Percentiles rank a stretch among this genome's conserved stretches.
Conservation (phyloP, 2,797 vertebrate genomes). For the Neosilurus hyrtlii region DNA sequence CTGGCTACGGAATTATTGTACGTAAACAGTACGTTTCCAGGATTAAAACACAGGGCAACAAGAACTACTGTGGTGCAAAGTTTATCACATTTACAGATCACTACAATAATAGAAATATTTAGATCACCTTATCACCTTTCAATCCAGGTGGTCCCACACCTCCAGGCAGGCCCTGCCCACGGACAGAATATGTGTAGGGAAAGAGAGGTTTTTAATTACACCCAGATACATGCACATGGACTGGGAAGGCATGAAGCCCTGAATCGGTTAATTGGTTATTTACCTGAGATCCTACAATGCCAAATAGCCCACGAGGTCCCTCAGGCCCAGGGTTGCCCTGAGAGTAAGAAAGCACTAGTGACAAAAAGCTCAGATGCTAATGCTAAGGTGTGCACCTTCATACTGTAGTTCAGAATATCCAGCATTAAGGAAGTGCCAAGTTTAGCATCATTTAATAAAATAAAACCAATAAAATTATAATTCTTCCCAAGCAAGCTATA, state of each 20-base stretch:
- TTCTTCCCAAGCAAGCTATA: neutral
- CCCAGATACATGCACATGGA: neutral
- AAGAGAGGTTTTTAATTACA: conserved; percentile 20
- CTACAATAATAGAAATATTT: conserved; percentile 92
- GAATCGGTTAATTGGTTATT: conserved; percentile 22
- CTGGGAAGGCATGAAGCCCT: neutral
- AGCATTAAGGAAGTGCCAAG: neutral
- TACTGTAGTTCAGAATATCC: neutral
- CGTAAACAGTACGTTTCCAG: too few relatives aligned
- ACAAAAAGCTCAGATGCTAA: neutral
- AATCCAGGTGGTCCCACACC: conserved; percentile 90
- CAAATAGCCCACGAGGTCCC: conserved; percentile 79
- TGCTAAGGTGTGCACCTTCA: neutral
- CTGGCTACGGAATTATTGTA: too few relatives aligned
- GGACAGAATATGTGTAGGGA: conserved; percentile 46
- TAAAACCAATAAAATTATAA: neutral
- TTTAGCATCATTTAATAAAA: neutral
- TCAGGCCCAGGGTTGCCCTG: conserved; percentile 83
- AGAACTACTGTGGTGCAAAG: neutral
- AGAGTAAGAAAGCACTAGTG: neutral
- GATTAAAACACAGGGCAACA: neutral
- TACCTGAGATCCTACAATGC: conserved; percentile 89
- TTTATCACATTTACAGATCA: conserved; percentile 61
- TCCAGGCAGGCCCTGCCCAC: conserved; percentile 85
- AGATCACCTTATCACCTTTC: conserved; percentile 99